Conservation (phyloP, 2,113 vertebrate species). For the Ariopsis seemanni region DNA sequence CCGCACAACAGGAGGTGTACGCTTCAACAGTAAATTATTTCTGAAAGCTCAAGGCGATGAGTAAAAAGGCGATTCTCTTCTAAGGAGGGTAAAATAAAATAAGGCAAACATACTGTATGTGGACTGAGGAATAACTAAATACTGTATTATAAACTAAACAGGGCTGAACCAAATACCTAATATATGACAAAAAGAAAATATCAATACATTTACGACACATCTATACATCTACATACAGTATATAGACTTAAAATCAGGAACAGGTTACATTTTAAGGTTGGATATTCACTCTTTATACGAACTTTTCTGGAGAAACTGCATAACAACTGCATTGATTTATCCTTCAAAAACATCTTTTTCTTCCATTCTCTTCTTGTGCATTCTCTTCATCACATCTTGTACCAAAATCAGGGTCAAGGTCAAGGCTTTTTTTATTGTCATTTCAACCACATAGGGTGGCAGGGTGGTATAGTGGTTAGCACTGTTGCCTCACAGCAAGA, state of each 20-base stretch:
- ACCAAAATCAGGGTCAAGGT: neutral
- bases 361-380: neutral
- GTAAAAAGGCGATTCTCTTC: neutral
- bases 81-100: neutral
- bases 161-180: neutral
- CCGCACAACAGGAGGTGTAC: neutral
- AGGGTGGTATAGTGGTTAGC: too few species aligned
- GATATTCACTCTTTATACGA: neutral
- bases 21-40: constrained; percentile 18
- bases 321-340: neutral
- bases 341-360: neutral
- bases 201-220: neutral
- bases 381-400: neutral
- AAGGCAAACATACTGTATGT: neutral
- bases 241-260: neutral
- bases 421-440: too few species aligned
- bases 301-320: neutral
- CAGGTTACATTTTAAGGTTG: neutral
- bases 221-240: neutral
- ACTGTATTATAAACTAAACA: neutral
- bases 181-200: neutral
- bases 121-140: neutral
- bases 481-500: too few species aligned
- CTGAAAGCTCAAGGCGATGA: neutral
- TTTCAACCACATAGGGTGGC: too few species aligned